Conservation (phyloP, 2,888 invertebrate genomes). For the Sesia bembeciformis region DNA sequence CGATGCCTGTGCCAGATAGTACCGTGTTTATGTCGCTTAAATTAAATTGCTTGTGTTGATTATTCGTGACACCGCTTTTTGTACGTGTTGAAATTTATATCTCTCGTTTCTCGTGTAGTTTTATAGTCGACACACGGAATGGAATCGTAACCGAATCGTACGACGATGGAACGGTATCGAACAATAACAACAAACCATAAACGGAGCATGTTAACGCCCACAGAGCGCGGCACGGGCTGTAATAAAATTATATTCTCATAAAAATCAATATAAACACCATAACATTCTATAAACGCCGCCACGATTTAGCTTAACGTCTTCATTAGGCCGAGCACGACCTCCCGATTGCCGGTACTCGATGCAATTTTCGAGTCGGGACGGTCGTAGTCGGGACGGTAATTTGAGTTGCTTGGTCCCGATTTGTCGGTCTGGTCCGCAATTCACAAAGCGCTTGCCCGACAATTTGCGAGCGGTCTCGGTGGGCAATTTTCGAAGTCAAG, state of each 20-base stretch:
- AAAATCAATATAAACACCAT: constrained; percentile 64
- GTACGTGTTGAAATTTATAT: constrained; percentile 51
- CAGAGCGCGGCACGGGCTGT: constrained; percentile 19
- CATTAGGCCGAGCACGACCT: constrained; percentile 62
- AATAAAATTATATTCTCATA: constrained; percentile 59
- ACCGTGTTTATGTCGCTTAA: constrained; percentile 66
- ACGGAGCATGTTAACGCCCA: constrained; percentile 24
- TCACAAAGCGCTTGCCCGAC: constrained; percentile 44
- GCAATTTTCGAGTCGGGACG: constrained; percentile 53
- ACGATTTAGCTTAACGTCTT: constrained; percentile 66
- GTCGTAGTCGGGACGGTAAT: constrained; percentile 38
- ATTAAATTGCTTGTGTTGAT: constrained; percentile 67
- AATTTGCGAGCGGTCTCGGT: constrained; percentile 51
- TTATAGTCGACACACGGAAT: constrained; percentile 4
- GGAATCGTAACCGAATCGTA: constrained; percentile 14
- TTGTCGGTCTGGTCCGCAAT: constrained; percentile 51
- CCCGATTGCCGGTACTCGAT: constrained; percentile 42
- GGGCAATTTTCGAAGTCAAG: constrained; percentile 50
- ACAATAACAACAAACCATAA: constrained; percentile 22
- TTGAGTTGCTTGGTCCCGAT: constrained; percentile 55
- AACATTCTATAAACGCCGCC: constrained; percentile 47
- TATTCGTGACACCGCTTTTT: constrained; percentile 59
- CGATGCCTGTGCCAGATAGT: constrained; percentile 64
- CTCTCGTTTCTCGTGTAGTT: constrained; percentile 5
- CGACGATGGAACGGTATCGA: constrained; percentile 14